phyloP scores from a whole-genome alignment of 2,113 vertebrate species.

The Vireo altiloquus region DNA sequence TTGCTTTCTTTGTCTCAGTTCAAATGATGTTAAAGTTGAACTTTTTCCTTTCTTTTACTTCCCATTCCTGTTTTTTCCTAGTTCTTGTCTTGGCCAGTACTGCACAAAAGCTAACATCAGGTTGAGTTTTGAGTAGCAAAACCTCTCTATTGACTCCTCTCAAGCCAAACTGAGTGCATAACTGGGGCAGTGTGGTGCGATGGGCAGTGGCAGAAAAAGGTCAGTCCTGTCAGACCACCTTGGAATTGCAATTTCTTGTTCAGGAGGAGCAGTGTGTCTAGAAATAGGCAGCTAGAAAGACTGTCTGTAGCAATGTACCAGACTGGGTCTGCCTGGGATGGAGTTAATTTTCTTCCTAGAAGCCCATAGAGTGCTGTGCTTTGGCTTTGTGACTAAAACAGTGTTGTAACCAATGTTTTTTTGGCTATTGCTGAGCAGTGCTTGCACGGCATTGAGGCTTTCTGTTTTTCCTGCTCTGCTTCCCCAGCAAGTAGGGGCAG shows the following conservation, averaged over 20 bases:
- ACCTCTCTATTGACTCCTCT: not conserved
- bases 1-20: not conserved
- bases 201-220: accelerated
- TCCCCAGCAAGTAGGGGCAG: not conserved
- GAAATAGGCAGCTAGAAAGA: not conserved
- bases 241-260: not conserved
- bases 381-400: not conserved
- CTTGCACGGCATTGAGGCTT: not conserved
- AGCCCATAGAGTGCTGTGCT: not conserved
- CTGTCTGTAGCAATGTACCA: not conserved
- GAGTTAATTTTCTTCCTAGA: not conserved
- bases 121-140: not conserved
- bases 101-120: not conserved
- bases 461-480: not conserved
- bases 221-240: not conserved
- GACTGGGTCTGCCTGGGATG: not conserved
- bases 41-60: not conserved
- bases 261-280: not conserved
- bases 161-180: not conserved
- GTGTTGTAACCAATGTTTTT: not conserved
- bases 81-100: not conserved
- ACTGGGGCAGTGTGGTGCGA: not conserved
- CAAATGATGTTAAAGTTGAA: not conserved
- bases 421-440: not conserved
- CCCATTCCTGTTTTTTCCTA: not conserved